Percentiles rank a stretch among this genome's conserved stretches.
Conservation (phyloP, 1,140 invertebrate genomes). For the Listronotus oregonensis region DNA sequence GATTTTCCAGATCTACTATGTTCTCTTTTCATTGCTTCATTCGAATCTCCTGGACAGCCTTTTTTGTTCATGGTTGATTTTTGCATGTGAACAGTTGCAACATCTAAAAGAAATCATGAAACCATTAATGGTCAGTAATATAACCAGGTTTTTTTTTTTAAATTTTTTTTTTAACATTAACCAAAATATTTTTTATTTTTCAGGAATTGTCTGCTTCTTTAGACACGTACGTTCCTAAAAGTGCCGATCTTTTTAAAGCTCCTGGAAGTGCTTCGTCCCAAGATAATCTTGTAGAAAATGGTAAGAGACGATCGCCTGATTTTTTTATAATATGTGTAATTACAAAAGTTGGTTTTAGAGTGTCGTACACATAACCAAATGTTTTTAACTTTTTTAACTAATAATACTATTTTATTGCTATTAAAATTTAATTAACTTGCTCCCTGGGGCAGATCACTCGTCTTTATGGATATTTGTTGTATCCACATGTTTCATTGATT, state of each 20-base stretch:
- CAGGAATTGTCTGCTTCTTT: conserved; percentile 75
- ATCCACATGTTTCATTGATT: too few species aligned
- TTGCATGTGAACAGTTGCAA: conserved; percentile 81
- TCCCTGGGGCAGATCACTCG: too few species aligned
- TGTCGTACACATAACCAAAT: too few species aligned
- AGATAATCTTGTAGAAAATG: conserved; percentile 61
- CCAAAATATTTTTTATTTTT: conserved; percentile 6
- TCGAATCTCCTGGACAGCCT: conserved; percentile 75
- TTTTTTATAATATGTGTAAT: conserved; percentile 12
- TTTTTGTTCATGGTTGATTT: conserved; percentile 82
- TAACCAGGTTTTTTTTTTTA: background rate
- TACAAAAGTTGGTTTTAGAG: too few species aligned
- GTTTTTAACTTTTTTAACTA: too few species aligned
- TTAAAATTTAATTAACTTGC: too few species aligned
- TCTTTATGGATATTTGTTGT: too few species aligned
- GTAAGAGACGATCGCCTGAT: conserved; percentile 45
- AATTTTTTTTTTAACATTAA: background rate
- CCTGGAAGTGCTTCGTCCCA: conserved; percentile 61
- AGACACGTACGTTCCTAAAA: conserved; percentile 79
- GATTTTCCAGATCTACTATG: conserved; percentile 68
- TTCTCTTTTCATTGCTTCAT: conserved; percentile 71
- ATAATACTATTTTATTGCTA: too few species aligned
- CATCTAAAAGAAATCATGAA: conserved; percentile 85
- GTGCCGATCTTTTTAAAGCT: conserved; percentile 73
- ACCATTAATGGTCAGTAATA: conserved; percentile 66